Evolutionary conservation across 2,113 vertebrate species (phyloP).

Genomic region (Ammospiza nelsoni): DNA sequence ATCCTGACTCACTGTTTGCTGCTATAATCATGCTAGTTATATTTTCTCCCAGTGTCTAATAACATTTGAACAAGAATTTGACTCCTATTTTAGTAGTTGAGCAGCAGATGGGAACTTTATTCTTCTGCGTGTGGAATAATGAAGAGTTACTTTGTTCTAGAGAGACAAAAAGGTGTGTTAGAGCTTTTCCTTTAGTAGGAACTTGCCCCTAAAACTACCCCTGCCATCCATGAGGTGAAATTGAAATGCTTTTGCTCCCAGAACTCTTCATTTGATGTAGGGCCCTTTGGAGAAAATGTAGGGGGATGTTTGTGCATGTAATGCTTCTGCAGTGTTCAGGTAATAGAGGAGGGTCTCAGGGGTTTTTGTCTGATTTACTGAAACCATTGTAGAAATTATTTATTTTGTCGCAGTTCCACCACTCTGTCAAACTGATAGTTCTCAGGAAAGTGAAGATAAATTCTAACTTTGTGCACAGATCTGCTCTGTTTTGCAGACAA

Average conservation of each 20-base stretch:
- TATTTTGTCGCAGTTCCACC: neutral
- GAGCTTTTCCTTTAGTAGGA: neutral
- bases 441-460: neutral
- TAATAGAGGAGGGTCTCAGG: neutral
- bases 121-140: neutral
- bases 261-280: neutral
- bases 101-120: neutral
- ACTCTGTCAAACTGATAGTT: neutral
- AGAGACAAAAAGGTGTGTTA: neutral
- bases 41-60: neutral
- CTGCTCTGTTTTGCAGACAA: neutral
- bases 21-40: neutral
- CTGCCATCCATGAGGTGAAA: neutral
- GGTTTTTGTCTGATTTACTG: neutral
- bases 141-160: neutral
- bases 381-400: neutral
- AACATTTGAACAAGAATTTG: neutral
- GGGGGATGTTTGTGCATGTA: neutral
- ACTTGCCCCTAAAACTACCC: neutral
- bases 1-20: conserved; percentile 35
- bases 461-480: neutral
- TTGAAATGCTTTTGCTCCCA: neutral
- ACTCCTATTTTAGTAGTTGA: neutral
- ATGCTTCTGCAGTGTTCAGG: neutral
- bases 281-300: neutral